Conservation (phyloP, 2,888 invertebrate species). For the Cheilosia impressa region DNA sequence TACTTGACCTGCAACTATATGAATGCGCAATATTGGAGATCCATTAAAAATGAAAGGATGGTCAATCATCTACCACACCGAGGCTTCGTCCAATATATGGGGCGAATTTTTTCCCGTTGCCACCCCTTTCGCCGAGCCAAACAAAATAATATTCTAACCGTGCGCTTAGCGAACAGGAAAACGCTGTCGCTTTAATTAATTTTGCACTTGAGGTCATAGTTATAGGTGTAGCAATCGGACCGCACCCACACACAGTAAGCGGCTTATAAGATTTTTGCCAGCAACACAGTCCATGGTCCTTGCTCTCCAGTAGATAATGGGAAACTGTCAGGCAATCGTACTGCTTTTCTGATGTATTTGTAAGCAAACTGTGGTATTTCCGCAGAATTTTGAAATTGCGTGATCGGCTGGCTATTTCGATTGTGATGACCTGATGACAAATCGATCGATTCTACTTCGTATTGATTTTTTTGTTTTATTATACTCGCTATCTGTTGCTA, state of each 20-base stretch:
- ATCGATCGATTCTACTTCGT: constrained; percentile 1
- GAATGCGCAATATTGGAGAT: constrained; percentile 13
- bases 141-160: neutral
- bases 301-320: constrained; percentile 24
- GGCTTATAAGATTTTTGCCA: constrained; percentile 9
- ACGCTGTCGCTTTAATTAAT: constrained; percentile 63
- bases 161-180: constrained; percentile 24
- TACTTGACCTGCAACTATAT: constrained; percentile 13
- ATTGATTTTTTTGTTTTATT: constrained; percentile 23
- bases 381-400: constrained; percentile 10
- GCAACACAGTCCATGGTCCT: constrained; percentile 15
- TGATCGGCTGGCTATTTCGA: constrained; percentile 17
- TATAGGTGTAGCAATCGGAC: constrained; percentile 52
- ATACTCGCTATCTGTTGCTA: neutral
- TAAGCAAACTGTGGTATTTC: neutral
- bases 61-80: constrained; percentile 43
- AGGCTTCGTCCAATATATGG: neutral
- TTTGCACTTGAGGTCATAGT: constrained; percentile 68
- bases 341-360: constrained; percentile 4
- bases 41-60: constrained; percentile 40
- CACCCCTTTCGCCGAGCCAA: constrained; percentile 5
- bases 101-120: constrained; percentile 1
- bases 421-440: neutral
- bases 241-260: constrained; percentile 55
- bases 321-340: constrained; percentile 38